Base-by-base conservation (phyloP, 2,888 invertebrate genomes). In the Diogma glabrata region DNA sequence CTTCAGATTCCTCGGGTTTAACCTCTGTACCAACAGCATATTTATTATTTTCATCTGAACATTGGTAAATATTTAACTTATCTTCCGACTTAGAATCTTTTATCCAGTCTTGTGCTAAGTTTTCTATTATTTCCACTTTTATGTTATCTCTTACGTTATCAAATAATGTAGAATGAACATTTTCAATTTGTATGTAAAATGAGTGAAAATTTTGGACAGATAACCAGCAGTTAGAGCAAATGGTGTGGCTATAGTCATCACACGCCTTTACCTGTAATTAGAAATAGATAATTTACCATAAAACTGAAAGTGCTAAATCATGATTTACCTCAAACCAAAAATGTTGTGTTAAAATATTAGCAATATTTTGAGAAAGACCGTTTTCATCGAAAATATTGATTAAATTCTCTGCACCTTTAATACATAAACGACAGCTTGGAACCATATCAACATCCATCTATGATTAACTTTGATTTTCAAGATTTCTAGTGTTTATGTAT, bases 301-400 rank as follows among this genome's bases (percentile, higher is more conserved):
- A 5, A 14, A n/a, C 20, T 14, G 7, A 14, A 14, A 36, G n/a
- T 43, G 20, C n/a, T 14, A 20, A n/a, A 14, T 14, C 3, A 7
- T 14, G n/a, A 43, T 22, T 43, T 50, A 54, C 53, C 50, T 52
- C 48, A 45, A 54, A 54, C 52, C 52, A 54, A 20, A 54, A 52
- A 40, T 54, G 50, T 49, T 49, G 47, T 45, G 40, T 48, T 30
- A 54, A 52, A 7, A 50, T 51, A 23, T 30, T 19, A 9, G 53
- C 51, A 12, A 54, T 10, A 20, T 26, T 16, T 40, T 43, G 12
- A 43, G 20, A 22, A 8, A 7, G n/a, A n/a, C 43, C 23, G 7
- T 43, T n/a, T 2, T 43, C 43, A 23, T 43, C 43, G 22, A 22
- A 43, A 23, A 43, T 43, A 23, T 48, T 22, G n/a, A 43, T 22